Evolutionary conservation across 1,140 invertebrate species (phyloP).

Genomic region (Scaptomyza pallida): DNA sequence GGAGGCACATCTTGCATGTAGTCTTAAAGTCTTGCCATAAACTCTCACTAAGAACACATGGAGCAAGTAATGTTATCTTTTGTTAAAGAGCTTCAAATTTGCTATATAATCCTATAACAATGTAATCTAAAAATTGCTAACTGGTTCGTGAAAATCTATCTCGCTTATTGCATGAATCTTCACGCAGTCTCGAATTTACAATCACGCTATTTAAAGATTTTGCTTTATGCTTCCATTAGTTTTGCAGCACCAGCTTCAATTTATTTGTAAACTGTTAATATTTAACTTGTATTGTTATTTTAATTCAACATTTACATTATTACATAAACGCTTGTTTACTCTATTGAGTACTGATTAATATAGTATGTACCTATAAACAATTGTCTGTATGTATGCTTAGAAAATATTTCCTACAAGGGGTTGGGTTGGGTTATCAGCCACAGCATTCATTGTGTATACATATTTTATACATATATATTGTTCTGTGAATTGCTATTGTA

Average conservation of each 20-base stretch:
- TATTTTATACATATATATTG: background rate
- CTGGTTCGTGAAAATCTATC: background rate
- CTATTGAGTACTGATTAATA: background rate
- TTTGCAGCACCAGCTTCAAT: too few relatives aligned
- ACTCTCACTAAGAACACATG: background rate
- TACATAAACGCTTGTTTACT: too few relatives aligned
- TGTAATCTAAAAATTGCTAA: background rate
- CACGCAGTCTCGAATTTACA: too few relatives aligned
- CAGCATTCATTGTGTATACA: background rate
- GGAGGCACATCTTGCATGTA: background rate
- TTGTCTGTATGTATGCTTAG: background rate
- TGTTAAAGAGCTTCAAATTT: background rate
- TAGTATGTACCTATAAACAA: constrained; percentile 1
- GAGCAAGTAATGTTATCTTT: background rate
- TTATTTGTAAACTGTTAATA: too few relatives aligned
- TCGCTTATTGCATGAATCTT: too few relatives aligned
- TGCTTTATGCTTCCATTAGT: too few relatives aligned
- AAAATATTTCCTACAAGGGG: constrained; percentile 10
- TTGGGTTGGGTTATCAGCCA: constrained; percentile 28
- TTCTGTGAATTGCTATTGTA: background rate
- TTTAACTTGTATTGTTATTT: too few relatives aligned
- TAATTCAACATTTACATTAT: too few relatives aligned
- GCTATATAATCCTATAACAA: background rate
- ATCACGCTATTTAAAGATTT: too few relatives aligned
- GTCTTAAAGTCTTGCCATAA: background rate